These are phyloP conservation scores for Trypoxylus dichotomus DNA, from an alignment of 1,140 invertebrate species.

Conservation along the genomic window DNA sequence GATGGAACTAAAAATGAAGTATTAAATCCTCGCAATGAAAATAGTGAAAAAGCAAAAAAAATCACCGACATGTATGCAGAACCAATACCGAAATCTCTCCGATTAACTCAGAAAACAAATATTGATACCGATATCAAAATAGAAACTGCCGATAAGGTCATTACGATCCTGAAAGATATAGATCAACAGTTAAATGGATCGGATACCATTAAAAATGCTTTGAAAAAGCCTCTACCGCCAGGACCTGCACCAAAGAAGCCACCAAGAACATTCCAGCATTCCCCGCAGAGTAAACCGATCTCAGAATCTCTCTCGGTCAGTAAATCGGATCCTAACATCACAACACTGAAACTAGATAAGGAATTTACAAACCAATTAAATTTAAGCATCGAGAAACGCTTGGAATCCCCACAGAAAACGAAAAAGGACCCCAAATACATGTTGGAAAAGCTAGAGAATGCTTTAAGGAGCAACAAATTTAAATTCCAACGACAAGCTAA, in stretches of 20 bases:
- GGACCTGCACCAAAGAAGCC: conserved; percentile 74
- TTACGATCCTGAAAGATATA: conserved; percentile 11
- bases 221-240: conserved; percentile 63
- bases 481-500: conserved; percentile 10
- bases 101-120: conserved; percentile 35
- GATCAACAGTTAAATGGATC: conserved; percentile 46
- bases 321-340: conserved; percentile 18
- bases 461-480: conserved; percentile 57
- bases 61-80: conserved; percentile 48
- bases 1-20: not conserved
- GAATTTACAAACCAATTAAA: conserved; percentile 33
- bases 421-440: conserved; percentile 60
- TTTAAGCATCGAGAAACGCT: conserved; percentile 26
- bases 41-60: conserved; percentile 38
- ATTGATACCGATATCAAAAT: conserved; percentile 34
- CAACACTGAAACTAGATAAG: conserved; percentile 24
- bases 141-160: conserved; percentile 25
- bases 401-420: conserved; percentile 16
- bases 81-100: conserved; percentile 50
- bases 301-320: not conserved
- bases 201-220: conserved; percentile 62
- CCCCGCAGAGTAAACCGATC: conserved; percentile 29
- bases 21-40: too few species aligned
- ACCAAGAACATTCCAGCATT: conserved; percentile 65
- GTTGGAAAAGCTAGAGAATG: conserved; percentile 63